These are phyloP conservation scores for Actinopyga echinites DNA, from an alignment of 53 echinoderm and acorn worm species.

Conservation along the genomic window DNA sequence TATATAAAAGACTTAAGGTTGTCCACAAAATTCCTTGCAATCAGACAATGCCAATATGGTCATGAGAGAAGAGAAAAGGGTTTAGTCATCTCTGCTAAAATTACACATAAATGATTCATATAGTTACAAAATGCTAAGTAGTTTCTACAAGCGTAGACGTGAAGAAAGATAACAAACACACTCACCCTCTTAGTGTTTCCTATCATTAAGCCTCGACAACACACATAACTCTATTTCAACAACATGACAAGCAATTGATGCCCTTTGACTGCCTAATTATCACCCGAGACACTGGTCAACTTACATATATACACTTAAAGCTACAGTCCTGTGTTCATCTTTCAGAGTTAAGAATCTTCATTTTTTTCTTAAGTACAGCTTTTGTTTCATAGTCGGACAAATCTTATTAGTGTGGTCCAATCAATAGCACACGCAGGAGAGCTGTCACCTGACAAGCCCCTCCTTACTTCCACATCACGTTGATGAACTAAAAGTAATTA, in stretches of 20 bases:
- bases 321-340: conserved; percentile 23
- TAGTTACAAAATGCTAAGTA: no score
- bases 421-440: conserved; percentile 34
- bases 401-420: conserved; percentile 42
- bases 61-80: no score
- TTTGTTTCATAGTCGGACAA: conserved; percentile 43
- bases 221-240: not conserved
- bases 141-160: no score
- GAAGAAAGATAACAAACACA: not conserved
- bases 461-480: conserved; percentile 36
- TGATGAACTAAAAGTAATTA: conserved; percentile 54
- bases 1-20: no score
- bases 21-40: no score
- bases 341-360: conserved; percentile 10
- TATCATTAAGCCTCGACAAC: not conserved
- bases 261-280: conserved; percentile 17
- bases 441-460: conserved; percentile 47
- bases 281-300: conserved; percentile 35
- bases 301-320: not conserved
- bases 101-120: no score
- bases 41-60: no score
- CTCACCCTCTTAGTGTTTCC: not conserved
- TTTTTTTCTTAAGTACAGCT: conserved; percentile 21
- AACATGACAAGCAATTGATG: conserved; percentile 15
- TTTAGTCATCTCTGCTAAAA: no score